Conservation (phyloP, 2,797 vertebrate genomes). For the Cuculus canorus region DNA sequence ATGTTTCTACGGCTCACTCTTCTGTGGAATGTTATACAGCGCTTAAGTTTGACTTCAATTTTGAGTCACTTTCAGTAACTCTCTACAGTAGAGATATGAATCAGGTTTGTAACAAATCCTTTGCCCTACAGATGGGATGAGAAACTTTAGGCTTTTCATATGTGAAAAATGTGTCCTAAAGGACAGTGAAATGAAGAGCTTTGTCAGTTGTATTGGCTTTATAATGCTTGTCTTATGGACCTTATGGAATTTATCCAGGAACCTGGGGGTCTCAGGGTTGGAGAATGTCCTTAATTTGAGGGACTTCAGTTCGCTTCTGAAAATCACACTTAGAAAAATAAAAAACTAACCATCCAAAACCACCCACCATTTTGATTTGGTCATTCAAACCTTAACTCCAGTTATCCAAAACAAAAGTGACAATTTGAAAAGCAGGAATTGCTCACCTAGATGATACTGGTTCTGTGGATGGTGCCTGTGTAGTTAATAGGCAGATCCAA, state of each 20-base stretch:
- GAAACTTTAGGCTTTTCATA: not conserved
- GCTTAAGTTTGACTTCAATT: constrained; percentile 87
- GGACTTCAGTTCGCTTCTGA: not conserved
- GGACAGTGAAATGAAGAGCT: not conserved
- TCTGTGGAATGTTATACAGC: constrained; percentile 65
- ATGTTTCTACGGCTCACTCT: not conserved
- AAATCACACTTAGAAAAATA: not conserved
- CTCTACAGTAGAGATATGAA: constrained; percentile 81
- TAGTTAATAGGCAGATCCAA: not conserved
- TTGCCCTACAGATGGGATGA: not conserved
- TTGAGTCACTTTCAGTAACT: constrained; percentile 89
- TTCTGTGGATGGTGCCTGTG: not conserved
- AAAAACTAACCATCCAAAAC: not conserved
- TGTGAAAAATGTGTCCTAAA: no score
- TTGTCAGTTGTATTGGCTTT: not conserved
- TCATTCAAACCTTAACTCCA: not conserved
- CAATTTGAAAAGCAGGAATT: not conserved
- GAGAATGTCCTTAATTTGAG: not conserved
- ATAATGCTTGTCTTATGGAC: not conserved
- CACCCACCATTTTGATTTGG: not conserved
- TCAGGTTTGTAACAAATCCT: constrained; percentile 80
- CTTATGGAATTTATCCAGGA: not conserved
- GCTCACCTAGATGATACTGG: not conserved
- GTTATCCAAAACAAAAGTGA: not conserved
- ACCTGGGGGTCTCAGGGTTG: not conserved